phyloP scores from a whole-genome alignment of 2,888 invertebrate genomes.

The Monopis laevigella region DNA sequence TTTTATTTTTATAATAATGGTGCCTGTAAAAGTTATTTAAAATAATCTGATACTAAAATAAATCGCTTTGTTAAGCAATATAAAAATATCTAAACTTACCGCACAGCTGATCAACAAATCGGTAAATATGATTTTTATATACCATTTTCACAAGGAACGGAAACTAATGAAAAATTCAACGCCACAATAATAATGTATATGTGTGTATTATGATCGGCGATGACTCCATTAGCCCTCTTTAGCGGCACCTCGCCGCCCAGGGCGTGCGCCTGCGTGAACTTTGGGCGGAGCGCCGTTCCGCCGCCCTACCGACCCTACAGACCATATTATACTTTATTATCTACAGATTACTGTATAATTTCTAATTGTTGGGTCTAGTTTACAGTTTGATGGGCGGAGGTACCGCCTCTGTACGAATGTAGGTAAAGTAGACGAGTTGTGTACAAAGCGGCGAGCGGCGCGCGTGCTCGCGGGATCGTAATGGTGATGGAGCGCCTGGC shows the following conservation, averaged over 20 bases:
- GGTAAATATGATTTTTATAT: no score
- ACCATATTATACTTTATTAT: constrained; percentile 22
- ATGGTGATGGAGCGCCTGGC: constrained; percentile 88
- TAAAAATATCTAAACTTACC: no score
- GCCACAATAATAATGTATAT: constrained; percentile 59
- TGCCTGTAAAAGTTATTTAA: no score
- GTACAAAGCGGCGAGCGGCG: constrained; percentile 28
- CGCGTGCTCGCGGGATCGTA: constrained; percentile 51
- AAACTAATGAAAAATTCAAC: constrained; percentile 52
- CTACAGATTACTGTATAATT: not conserved
- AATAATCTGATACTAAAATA: no score
- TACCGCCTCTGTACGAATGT: not conserved
- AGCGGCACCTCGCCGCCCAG: constrained; percentile 25
- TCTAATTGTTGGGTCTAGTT: not conserved
- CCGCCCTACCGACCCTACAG: constrained; percentile 31
- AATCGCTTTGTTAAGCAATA: no score
- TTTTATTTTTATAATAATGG: no score
- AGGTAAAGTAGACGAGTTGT: constrained; percentile 17
- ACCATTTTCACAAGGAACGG: no score
- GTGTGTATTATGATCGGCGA: constrained; percentile 48
- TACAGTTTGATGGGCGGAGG: constrained; percentile 4
- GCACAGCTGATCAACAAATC: no score
- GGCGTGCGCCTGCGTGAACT: constrained; percentile 50
- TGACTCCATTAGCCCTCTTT: constrained; percentile 8
- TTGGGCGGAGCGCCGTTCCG: constrained; percentile 40